These are phyloP conservation scores for Scaptodrosophila lebanonensis DNA, from an alignment of 1,140 invertebrate genomes.

Conservation along the genomic window DNA sequence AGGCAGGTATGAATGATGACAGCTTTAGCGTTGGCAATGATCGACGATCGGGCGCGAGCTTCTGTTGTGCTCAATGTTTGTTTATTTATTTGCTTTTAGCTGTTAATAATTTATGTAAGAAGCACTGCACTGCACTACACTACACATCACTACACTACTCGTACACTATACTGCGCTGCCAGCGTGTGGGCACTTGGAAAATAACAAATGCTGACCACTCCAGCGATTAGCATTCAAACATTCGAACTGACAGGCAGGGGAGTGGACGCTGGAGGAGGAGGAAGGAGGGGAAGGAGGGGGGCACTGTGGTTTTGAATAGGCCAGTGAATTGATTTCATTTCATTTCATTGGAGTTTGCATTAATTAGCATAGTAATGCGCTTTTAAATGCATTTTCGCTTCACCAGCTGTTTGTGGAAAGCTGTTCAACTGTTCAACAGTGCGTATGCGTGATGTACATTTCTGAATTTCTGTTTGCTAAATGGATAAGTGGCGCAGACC, in stretches of 20 bases:
- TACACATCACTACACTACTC: too few relatives aligned
- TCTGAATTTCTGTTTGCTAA: conserved; percentile 24
- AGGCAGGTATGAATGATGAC: conserved; percentile 53
- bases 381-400: conserved; percentile 56
- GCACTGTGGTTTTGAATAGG: too few relatives aligned
- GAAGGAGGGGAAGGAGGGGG: too few relatives aligned
- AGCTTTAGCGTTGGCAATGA: conserved; percentile 69
- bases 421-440: conserved; percentile 30
- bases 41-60: conserved; percentile 50
- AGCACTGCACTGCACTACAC: too few relatives aligned
- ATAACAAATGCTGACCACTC: conserved; percentile 59
- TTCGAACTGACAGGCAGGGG: too few relatives aligned
- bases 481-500: conserved; percentile 25
- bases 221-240: conserved; percentile 22
- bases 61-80: conserved; percentile 50
- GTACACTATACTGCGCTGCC: too few relatives aligned
- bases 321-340: neutral
- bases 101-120: conserved; percentile 74
- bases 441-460: conserved; percentile 65
- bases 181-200: conserved; percentile 70
- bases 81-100: conserved; percentile 71
- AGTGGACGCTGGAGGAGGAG: too few relatives aligned
- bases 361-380: conserved; percentile 71
- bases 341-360: too few relatives aligned
- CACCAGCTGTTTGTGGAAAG: conserved; percentile 62